Evolutionary conservation across 1,140 invertebrate species (phyloP).

Genomic region (Drosophila nikananu): DNA sequence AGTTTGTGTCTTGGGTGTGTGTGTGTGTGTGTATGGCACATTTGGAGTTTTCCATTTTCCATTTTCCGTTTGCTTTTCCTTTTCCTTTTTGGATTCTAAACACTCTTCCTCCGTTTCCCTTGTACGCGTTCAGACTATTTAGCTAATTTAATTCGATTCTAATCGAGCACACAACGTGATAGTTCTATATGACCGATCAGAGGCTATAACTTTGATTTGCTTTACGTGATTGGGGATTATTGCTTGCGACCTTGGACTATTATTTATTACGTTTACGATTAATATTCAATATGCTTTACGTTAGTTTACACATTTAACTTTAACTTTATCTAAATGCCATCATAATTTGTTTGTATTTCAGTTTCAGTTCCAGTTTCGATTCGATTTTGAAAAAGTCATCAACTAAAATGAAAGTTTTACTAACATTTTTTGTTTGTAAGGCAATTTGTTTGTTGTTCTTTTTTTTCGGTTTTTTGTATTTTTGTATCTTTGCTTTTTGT

Average conservation of each 20-base stretch:
- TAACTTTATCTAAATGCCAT: constrained; percentile 58
- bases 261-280: constrained; percentile 43
- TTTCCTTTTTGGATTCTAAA: constrained; percentile 17
- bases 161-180: constrained; percentile 29
- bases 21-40: constrained; percentile 67
- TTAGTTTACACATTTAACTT: constrained; percentile 37
- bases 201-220: constrained; percentile 53
- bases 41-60: constrained; percentile 52
- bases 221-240: constrained; percentile 47
- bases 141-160: constrained; percentile 44
- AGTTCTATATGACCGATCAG: constrained; percentile 25
- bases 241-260: constrained; percentile 59
- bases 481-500: constrained; percentile 17
- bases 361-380: constrained; percentile 55
- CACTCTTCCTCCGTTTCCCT: constrained; percentile 18
- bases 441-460: constrained; percentile 68
- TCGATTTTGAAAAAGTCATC: constrained; percentile 55
- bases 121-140: constrained; percentile 56
- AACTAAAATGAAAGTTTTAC: constrained; percentile 81
- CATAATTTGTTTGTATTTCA: constrained; percentile 53
- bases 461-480: constrained; percentile 8
- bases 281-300: constrained; percentile 20
- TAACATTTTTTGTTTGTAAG: constrained; percentile 83
- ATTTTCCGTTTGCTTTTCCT: not conserved
- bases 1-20: constrained; percentile 1